These are phyloP conservation scores for Drosophila nannoptera DNA, from an alignment of 1,140 invertebrate genomes.

Conservation along the genomic window DNA sequence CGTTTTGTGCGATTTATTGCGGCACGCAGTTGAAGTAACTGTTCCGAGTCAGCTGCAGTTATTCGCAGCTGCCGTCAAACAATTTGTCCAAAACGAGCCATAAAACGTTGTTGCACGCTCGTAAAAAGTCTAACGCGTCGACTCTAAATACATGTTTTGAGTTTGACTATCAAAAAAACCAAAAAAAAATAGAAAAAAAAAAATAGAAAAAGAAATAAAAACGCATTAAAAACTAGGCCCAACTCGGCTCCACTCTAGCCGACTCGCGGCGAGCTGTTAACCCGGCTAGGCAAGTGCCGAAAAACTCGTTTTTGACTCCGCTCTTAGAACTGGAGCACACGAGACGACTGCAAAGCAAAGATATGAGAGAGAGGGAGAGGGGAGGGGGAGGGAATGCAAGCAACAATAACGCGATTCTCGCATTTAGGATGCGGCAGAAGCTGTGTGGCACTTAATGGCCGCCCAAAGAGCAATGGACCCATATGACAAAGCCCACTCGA, in stretches of 20 bases:
- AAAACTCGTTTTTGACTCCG: constrained; percentile 41
- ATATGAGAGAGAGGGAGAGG: constrained; percentile 14
- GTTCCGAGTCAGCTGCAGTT: constrained; percentile 12
- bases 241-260: constrained; percentile 37
- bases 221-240: constrained; percentile 32
- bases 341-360: constrained; percentile 22
- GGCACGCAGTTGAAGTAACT: constrained; percentile 9
- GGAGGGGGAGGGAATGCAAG: no score
- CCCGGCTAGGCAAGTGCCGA: constrained; percentile 42
- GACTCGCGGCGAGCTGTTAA: constrained; percentile 25
- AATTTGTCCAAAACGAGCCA: constrained; percentile 30
- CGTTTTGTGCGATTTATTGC: no score
- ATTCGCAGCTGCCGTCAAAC: constrained; percentile 24
- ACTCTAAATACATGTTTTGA: constrained; percentile 4
- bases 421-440: constrained; percentile 36
- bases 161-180: constrained; percentile 9
- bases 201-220: constrained; percentile 3
- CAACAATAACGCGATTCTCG: constrained; percentile 9
- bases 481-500: constrained; percentile 3
- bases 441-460: constrained; percentile 9
- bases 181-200: constrained; percentile 14
- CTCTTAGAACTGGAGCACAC: constrained; percentile 42
- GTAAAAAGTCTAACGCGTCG: constrained; percentile 18
- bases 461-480: constrained; percentile 30
- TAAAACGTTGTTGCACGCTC: constrained; percentile 35